Percentiles rank a stretch among this genome's conserved stretches.
Evolutionary conservation across 1,140 invertebrate genomes (phyloP).

Genomic region (Caenorhabditis elegans): WBcel235 BX284604.4:6528501-6529000

Average conservation of each 20-base stretch:
- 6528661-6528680: constrained; percentile 20
- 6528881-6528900: constrained; percentile 15
- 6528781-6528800: neutral
- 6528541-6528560: neutral
- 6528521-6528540: neutral
- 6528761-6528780: neutral
- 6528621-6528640: constrained; percentile 28
- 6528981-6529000: constrained; percentile 17
- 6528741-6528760: constrained; percentile 40
- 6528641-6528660: constrained; percentile 34
- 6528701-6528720: constrained; percentile 44
- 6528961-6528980: constrained; percentile 22
- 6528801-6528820: constrained; percentile 11
- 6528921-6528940: constrained; percentile 35
- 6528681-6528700: constrained; percentile 41
- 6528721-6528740: constrained; percentile 45
- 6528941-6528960: constrained; percentile 42
- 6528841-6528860: constrained; percentile 29
- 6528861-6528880: constrained; percentile 24
- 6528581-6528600: neutral
- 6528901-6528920: neutral
- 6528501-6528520: constrained; percentile 29
- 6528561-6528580: neutral
- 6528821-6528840: constrained; percentile 32
- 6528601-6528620: constrained; percentile 24